These are phyloP conservation scores for Antechinus flavipes DNA, from an alignment of 2,113 vertebrate species.

Conservation along the genomic window DNA sequence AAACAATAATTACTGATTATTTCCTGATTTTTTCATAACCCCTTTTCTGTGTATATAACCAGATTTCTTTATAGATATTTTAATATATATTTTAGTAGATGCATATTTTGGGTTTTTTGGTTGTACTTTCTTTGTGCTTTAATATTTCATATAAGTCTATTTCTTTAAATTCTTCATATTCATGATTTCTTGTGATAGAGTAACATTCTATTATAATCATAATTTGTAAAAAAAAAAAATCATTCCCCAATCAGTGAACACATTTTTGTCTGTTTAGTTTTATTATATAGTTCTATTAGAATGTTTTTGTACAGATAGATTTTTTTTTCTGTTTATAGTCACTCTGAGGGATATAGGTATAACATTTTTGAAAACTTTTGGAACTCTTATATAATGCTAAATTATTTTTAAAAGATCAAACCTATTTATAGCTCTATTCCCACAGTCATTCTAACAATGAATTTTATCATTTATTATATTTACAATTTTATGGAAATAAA, in stretches of 20 bases:
- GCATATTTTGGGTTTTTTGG: neutral
- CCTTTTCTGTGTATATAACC: neutral
- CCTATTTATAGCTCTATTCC: neutral
- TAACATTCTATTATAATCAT: neutral
- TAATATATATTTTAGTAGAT: neutral
- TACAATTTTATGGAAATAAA: no score
- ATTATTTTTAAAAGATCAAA: neutral
- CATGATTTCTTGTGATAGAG: neutral
- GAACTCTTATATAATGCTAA: neutral
- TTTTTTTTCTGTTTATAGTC: no score
- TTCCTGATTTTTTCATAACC: neutral
- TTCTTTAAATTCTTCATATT: neutral
- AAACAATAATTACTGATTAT: neutral
- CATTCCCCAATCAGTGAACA: neutral
- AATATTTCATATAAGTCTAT: no score
- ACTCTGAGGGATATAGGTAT: no score
- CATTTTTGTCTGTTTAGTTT: neutral
- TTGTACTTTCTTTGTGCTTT: no score
- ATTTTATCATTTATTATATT: no score
- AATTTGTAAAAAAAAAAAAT: neutral
- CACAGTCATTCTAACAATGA: no score
- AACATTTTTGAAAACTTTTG: neutral
- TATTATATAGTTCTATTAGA: neutral
- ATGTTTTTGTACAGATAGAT: neutral
- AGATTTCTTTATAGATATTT: neutral